phyloP scores from a whole-genome alignment of 2,888 invertebrate species.

The Helleia helle region DNA sequence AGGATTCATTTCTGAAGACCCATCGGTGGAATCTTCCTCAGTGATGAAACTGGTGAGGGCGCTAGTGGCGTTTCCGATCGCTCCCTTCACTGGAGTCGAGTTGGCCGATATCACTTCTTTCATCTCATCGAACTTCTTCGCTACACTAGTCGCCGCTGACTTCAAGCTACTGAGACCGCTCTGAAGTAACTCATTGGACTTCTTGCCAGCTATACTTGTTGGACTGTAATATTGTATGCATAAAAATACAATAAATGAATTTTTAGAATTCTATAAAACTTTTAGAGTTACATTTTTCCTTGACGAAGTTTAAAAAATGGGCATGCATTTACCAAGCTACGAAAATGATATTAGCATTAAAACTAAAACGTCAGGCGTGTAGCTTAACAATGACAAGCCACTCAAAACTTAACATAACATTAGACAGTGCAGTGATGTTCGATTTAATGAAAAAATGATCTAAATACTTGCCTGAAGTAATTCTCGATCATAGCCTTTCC shows the following conservation, averaged over 20 bases:
- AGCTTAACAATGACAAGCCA: too few species aligned
- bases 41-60: constrained; percentile 50
- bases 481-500: constrained; percentile 85
- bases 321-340: too few species aligned
- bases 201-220: constrained; percentile 87
- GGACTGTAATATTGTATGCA: constrained; percentile 68
- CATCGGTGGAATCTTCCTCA: constrained; percentile 59
- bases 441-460: background rate
- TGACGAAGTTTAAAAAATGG: too few species aligned
- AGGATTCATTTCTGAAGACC: constrained; percentile 60
- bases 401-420: too few species aligned
- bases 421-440: too few species aligned
- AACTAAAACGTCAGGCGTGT: too few species aligned
- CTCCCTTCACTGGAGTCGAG: constrained; percentile 87
- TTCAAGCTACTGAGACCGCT: constrained; percentile 90
- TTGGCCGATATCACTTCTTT: constrained; percentile 92
- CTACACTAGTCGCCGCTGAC: constrained; percentile 88
- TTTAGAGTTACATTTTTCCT: too few species aligned
- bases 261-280: too few species aligned
- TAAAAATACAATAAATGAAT: too few species aligned
- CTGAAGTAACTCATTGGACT: constrained; percentile 89
- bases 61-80: constrained; percentile 59
- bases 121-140: constrained; percentile 92
- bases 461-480: constrained; percentile 80
- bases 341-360: too few species aligned